Conservation (phyloP, 2,113 vertebrate species). For the sheep (Ovis aries) region ARS-UI_Ramb_v3.0 NC_056070.1:44747501-44748000, state of each 20-base stretch:
- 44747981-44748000: neutral
- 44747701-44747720: neutral
- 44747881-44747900: neutral
- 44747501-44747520: neutral
- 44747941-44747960: neutral
- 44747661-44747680: neutral
- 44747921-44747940: neutral
- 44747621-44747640: slow-evolving; percentile 82
- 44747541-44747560: slow-evolving; percentile 70
- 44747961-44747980: no score
- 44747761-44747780: neutral
- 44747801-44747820: neutral
- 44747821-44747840: fast-evolving
- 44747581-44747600: slow-evolving; percentile 78
- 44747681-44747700: neutral
- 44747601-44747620: slow-evolving; percentile 90
- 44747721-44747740: neutral
- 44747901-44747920: no score
- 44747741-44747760: neutral
- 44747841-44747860: fast-evolving
- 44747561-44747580: slow-evolving; percentile 81
- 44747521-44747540: neutral
- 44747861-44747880: fast-evolving
- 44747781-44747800: neutral
- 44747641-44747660: slow-evolving; percentile 67